phyloP scores from a whole-genome alignment of 1,140 invertebrate species.

The Bombus cullumanus region DNA sequence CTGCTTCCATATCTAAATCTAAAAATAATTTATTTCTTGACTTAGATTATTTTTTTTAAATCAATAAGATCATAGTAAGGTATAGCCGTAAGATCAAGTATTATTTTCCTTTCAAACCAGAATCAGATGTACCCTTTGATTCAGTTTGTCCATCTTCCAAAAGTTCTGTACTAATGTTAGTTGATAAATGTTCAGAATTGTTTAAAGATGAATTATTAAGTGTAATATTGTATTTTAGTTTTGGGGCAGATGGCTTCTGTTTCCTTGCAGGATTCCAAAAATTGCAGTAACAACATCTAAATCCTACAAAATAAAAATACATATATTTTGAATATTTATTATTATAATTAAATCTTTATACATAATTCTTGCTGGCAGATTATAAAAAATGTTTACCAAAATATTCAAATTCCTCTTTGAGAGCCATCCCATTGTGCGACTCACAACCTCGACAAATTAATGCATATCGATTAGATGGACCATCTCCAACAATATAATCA shows the following conservation, averaged over 20 bases:
- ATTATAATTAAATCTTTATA: constrained; percentile 3
- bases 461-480: constrained; percentile 96
- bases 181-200: not conserved
- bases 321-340: constrained; percentile 22
- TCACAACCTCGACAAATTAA: constrained; percentile 96
- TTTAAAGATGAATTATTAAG: not conserved
- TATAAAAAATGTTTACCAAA: constrained; percentile 84
- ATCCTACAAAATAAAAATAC: constrained; percentile 82
- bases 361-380: constrained; percentile 18
- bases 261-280: constrained; percentile 92
- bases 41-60: not conserved
- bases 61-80: too few relatives aligned
- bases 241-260: constrained; percentile 89
- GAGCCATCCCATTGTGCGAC: constrained; percentile 98
- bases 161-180: not conserved
- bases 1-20: constrained; percentile 78
- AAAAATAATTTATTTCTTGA: constrained; percentile 28
- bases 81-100: too few relatives aligned
- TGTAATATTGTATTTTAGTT: constrained; percentile 73
- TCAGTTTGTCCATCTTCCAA: constrained; percentile 23
- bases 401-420: constrained; percentile 98
- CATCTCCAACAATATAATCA: constrained; percentile 97
- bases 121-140: constrained; percentile 58
- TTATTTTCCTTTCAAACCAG: constrained; percentile 52
- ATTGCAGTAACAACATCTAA: constrained; percentile 94